Evolutionary conservation across 2,888 invertebrate genomes (phyloP), one percentile per base, ranked within the genome.

Genomic region (Sericinus montela): DNA sequence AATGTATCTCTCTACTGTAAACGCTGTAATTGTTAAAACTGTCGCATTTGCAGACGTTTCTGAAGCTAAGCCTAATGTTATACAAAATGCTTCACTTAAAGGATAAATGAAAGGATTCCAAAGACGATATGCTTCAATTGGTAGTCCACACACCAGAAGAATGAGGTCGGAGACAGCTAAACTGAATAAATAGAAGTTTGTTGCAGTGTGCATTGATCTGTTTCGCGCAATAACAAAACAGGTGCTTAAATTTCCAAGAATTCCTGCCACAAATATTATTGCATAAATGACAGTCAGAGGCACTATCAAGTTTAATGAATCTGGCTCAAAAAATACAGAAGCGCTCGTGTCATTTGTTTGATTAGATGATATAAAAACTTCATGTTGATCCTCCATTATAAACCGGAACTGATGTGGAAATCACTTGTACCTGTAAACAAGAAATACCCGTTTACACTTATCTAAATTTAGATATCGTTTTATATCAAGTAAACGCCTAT

Each of bases 31-130:
- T 9, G 94, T 95, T 54, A 95, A 79, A 1, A 97, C 96, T 0
- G 96, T 96, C 0, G 95, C 95, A 69, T 95, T 95, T 14, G 94
- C 93, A 0, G 94, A 94, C n/a, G 95, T 95, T 78, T 97, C 97
- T 0, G 96, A 94, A 0, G 95, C 92, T 41, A 96, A 90, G 6
- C 94, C 94, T 56, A 92, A 87, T 9, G 93, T 78, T 9, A 95
- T 90, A 76, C 97, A 97, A 59, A 95, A 92, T 4, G 91, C 90
- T 67, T 95, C 94, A 0, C 94, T 94, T 56, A 97, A 92, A 1
- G 93, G 90, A 67, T 94, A 95, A 0, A 92, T 92, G 42, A 91
- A 90, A 28, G 93, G 94, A 51, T 91, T 92, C 95, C 95, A 95
- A 37, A 94, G 90, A 54, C 89, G 90, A 70, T 95, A 92, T 48